phyloP scores from a whole-genome alignment of 2,113 vertebrate species.

The Parotia lawesii region DNA sequence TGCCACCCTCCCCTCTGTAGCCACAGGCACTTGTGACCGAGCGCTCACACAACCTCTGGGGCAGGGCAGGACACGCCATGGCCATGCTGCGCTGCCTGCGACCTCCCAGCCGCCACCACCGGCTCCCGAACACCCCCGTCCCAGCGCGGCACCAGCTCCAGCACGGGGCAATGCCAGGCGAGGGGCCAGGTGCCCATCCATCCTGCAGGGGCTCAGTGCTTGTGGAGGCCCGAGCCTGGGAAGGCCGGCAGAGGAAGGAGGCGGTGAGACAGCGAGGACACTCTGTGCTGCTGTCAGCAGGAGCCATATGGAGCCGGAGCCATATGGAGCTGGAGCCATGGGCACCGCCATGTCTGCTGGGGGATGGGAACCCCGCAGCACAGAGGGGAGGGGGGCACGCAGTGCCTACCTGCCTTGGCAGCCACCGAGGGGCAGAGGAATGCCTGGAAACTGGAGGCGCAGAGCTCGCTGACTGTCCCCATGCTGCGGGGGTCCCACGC shows the following conservation, averaged over 20 bases:
- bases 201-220: fast-evolving
- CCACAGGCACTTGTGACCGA: fast-evolving
- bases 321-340: background rate
- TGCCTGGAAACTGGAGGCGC: constrained; percentile 85
- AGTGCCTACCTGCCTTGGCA: constrained; percentile 71
- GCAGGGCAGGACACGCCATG: background rate
- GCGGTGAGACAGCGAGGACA: fast-evolving
- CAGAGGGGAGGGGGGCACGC: background rate
- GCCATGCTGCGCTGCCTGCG: fast-evolving
- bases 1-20: background rate
- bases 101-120: fast-evolving
- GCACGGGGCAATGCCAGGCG: fast-evolving
- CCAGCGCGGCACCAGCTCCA: fast-evolving
- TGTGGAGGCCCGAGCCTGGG: fast-evolving
- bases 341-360: fast-evolving
- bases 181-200: fast-evolving
- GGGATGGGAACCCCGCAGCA: background rate
- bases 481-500: constrained; percentile 43
- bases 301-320: background rate
- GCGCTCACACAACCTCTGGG: fast-evolving
- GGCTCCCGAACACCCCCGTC: fast-evolving
- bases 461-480: constrained; percentile 85
- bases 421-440: constrained; percentile 78
- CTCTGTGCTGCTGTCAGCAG: background rate
- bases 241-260: background rate